phyloP scores from a whole-genome alignment of 2,797 vertebrate species.

The Borostomias antarcticus region DNA sequence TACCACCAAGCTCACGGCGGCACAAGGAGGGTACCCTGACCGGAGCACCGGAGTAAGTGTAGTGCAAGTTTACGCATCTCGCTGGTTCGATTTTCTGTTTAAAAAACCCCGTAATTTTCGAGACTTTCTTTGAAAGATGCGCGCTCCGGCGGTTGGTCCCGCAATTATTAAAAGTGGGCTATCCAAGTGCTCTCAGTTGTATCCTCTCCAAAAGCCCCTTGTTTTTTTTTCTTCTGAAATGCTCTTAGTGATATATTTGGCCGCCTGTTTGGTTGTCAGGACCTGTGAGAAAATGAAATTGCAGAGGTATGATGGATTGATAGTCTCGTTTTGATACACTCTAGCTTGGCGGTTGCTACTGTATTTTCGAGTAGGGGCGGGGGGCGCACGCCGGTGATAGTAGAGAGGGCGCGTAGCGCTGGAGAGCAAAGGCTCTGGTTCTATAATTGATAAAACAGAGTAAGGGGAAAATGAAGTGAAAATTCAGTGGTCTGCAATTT shows the following conservation, averaged over 20 bases:
- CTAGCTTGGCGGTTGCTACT: neutral
- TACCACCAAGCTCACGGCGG: constrained; percentile 90
- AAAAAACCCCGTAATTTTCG: too few relatives aligned
- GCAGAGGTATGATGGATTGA: neutral
- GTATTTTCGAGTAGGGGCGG: neutral
- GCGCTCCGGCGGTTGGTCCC: neutral
- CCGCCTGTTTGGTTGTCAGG: neutral
- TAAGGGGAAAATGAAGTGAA: constrained; percentile 6
- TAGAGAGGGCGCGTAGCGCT: neutral
- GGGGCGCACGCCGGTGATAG: constrained; percentile 8
- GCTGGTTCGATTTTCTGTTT: neutral
- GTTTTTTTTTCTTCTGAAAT: neutral
- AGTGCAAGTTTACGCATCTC: constrained; percentile 28
- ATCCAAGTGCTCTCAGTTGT: neutral
- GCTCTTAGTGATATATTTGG: neutral
- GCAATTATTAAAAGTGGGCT: constrained; percentile 1
- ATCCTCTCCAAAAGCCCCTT: neutral
- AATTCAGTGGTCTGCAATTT: neutral
- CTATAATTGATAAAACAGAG: constrained; percentile 12
- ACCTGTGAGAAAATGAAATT: neutral
- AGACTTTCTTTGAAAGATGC: neutral
- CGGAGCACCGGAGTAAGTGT: constrained; percentile 94
- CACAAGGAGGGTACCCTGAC: constrained; percentile 88
- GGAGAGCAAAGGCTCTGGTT: neutral
- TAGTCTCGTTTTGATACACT: neutral